Evolutionary conservation across 2,888 invertebrate genomes (phyloP), one percentile per base, ranked within the genome.

Genomic region (Trissolcus brochymenae): DNA sequence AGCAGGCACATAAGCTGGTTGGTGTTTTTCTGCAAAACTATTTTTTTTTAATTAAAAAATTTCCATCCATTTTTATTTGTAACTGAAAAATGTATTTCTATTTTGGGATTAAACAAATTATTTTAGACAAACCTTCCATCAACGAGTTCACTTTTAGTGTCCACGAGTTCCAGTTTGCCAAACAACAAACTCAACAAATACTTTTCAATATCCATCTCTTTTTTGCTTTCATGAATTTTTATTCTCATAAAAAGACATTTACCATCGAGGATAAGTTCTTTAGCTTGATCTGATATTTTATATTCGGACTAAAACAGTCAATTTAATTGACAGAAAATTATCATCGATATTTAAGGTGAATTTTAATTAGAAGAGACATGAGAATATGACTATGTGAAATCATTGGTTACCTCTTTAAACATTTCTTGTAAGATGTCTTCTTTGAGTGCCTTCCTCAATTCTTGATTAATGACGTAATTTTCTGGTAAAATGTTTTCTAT

Each of bases 231-330:
- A 25, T 60, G 78, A 1, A 84, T 64, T 78, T 83, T 84, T 13
- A 89, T 75, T 19, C 88, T 82, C 80, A 89, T 83, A 19, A 85
- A 84, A 81, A 88, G 78, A 67, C 86, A 86, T 79, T 86, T 86
- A 25, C 87, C 88, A 65, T 87, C 87, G 2, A 84, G 60, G 9
- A 88, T 62, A 25, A 87, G 67, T 66, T 84, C 82, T 73, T 83
- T 84, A 1, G 80, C 80, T 46, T 80, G 82, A 7, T 83, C 81
- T 7, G 84, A 76, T 46, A 87, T 79, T 35, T 80, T 78, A 72
- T 86, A 87, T 19, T 84, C 81, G 2, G 84, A 83, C 88, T 88
- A 50, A 67, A 67, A 17, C 29, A 11, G 35, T 6, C 4, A 25
- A 6, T 25, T 25, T 25, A 25, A 25, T 4, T 25, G 4, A 25